A percentile compares a stretch with the other conserved stretches of the same genome.
Conservation (phyloP, 2,113 vertebrate species). For the Pollimyrus isidori region DNA sequence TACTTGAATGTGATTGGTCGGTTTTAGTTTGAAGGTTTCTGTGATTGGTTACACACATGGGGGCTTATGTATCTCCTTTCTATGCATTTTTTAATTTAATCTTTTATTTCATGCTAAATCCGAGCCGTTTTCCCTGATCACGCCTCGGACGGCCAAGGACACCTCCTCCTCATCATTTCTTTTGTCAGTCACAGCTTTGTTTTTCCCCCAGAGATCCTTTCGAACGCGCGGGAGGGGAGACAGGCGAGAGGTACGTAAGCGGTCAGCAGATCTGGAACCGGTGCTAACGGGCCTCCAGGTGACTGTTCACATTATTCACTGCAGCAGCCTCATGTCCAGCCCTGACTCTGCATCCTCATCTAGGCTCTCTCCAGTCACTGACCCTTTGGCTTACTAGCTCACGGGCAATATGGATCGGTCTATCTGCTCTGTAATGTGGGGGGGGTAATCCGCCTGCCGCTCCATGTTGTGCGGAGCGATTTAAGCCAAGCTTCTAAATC, state of each 20-base stretch:
- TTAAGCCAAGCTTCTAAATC: not conserved
- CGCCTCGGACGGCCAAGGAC: not conserved
- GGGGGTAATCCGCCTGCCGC: not conserved
- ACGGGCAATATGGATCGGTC: not conserved
- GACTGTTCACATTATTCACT: not conserved
- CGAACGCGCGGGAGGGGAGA: conserved; percentile 56
- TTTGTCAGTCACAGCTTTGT: not conserved
- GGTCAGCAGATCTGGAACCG: not conserved
- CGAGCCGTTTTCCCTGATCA: not conserved
- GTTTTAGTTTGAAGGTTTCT: not conserved
- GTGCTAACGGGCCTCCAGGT: not conserved
- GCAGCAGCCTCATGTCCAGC: not conserved
- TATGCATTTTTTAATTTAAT: not conserved
- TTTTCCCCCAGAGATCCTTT: conserved; percentile 55
- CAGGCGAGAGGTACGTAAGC: conserved; percentile 56
- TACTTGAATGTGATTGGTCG: not conserved
- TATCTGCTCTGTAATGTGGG: not conserved
- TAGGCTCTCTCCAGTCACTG: not conserved
- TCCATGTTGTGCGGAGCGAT: not conserved
- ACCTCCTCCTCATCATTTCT: not conserved
- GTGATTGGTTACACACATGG: too few species aligned
- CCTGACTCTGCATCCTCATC: not conserved
- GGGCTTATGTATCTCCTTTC: not conserved
- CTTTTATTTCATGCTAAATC: not conserved
- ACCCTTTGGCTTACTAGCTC: not conserved